These are phyloP conservation scores for Clunio marinus DNA, from an alignment of 2,888 invertebrate species.

Conservation along the genomic window DNA sequence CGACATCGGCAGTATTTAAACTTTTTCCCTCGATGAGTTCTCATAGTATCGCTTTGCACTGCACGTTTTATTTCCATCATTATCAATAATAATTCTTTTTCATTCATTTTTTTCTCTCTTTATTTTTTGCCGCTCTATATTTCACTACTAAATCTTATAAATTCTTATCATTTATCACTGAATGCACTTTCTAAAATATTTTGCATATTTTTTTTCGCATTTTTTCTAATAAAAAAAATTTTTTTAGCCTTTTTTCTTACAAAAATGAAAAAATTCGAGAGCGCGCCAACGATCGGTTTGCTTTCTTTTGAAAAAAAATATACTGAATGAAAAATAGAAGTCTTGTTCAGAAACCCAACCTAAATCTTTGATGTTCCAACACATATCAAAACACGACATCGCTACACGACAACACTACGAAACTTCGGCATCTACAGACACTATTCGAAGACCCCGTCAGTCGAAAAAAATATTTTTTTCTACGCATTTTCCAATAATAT, in stretches of 20 bases:
- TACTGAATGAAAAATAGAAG: constrained; percentile 33
- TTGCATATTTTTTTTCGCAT: not conserved
- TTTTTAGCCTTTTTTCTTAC: constrained; percentile 19
- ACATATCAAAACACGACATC: constrained; percentile 21
- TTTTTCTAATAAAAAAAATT: constrained; percentile 24
- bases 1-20: not conserved
- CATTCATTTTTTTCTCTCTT: constrained; percentile 24
- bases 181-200: not conserved
- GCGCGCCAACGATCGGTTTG: constrained; percentile 37
- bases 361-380: constrained; percentile 32
- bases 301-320: constrained; percentile 38
- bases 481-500: constrained; percentile 3
- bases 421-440: not conserved
- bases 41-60: not conserved
- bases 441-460: not conserved
- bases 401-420: too few species aligned
- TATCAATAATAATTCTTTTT: constrained; percentile 37
- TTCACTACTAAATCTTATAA: not conserved
- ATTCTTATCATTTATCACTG: not conserved
- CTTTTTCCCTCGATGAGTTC: constrained; percentile 1
- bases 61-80: constrained; percentile 25
- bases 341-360: constrained; percentile 33
- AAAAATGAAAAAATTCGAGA: constrained; percentile 35
- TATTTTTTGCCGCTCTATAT: not conserved
- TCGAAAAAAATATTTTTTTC: constrained; percentile 5